Conservation (phyloP, 2,113 vertebrate genomes). For the Podocnemis expansa region DNA sequence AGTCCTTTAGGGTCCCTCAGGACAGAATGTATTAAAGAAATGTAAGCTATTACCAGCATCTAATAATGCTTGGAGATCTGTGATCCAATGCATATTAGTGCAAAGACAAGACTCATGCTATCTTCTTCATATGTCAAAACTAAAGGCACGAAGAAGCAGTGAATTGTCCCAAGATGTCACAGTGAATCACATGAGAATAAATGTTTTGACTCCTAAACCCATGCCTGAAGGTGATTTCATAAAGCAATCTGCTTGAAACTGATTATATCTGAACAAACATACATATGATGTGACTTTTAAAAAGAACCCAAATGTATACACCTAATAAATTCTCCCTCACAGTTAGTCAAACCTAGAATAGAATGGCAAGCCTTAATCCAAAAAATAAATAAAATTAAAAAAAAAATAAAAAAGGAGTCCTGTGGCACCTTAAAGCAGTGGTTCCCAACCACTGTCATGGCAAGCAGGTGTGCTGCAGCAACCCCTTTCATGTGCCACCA, state of each 20-base stretch:
- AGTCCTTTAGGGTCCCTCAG: not conserved
- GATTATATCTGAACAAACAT: too few species aligned
- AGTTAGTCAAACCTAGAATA: rapidly evolving
- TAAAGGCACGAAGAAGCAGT: rapidly evolving
- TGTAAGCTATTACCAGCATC: not conserved
- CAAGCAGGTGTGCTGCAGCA: too few species aligned
- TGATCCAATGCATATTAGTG: not conserved
- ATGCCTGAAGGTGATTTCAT: too few species aligned
- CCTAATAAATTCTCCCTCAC: rapidly evolving
- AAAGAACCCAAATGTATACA: not conserved
- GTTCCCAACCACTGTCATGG: too few species aligned
- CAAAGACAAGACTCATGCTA: not conserved
- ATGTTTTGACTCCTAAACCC: not conserved
- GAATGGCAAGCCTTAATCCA: too few species aligned
- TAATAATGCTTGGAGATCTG: rapidly evolving
- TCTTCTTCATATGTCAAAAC: rapidly evolving
- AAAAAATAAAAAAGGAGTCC: too few species aligned
- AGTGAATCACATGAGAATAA: not conserved
- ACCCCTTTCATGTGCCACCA: too few species aligned
- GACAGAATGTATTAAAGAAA: not conserved
- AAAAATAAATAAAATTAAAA: too few species aligned
- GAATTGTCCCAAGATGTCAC: too few species aligned
- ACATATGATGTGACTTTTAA: too few species aligned
- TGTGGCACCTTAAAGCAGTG: too few species aligned
- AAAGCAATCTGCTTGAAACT: too few species aligned